These are phyloP conservation scores for Oreohelix idahoensis DNA, from an alignment of 1,140 invertebrate genomes.

Conservation along the genomic window DNA sequence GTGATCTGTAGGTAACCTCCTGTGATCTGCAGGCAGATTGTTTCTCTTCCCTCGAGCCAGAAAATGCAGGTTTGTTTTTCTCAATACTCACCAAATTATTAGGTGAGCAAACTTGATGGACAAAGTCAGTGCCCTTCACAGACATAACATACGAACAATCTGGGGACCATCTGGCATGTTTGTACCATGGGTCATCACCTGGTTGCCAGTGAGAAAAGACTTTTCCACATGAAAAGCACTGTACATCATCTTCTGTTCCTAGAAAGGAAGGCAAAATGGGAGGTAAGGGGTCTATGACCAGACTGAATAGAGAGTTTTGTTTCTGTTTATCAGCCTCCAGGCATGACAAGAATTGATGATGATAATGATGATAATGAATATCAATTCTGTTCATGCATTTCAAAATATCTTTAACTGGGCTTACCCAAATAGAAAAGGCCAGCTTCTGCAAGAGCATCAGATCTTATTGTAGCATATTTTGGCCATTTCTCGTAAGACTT, in stretches of 20 bases:
- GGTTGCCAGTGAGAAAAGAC: conserved; percentile 61
- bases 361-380: too few species aligned
- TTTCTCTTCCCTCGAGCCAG: background rate
- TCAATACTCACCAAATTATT: background rate
- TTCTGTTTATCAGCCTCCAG: too few species aligned
- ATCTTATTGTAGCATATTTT: background rate
- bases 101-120: background rate
- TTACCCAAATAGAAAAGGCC: background rate
- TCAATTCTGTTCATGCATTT: too few species aligned
- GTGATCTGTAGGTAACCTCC: too few species aligned
- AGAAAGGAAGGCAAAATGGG: background rate
- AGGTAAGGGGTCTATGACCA: too few species aligned
- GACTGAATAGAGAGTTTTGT: too few species aligned
- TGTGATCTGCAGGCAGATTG: background rate
- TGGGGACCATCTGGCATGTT: conserved; percentile 59
- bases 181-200: conserved; percentile 55
- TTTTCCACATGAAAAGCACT: conserved; percentile 62
- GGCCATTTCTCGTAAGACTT: background rate
- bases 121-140: conserved; percentile 42
- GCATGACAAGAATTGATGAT: too few species aligned
- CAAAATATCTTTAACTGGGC: background rate
- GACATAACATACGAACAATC: conserved; percentile 46
- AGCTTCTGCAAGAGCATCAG: background rate
- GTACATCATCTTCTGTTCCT: conserved; percentile 54
- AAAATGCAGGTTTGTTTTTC: background rate